Conservation (phyloP, 2,113 vertebrate genomes). For the Rhabdomys dilectus region DNA sequence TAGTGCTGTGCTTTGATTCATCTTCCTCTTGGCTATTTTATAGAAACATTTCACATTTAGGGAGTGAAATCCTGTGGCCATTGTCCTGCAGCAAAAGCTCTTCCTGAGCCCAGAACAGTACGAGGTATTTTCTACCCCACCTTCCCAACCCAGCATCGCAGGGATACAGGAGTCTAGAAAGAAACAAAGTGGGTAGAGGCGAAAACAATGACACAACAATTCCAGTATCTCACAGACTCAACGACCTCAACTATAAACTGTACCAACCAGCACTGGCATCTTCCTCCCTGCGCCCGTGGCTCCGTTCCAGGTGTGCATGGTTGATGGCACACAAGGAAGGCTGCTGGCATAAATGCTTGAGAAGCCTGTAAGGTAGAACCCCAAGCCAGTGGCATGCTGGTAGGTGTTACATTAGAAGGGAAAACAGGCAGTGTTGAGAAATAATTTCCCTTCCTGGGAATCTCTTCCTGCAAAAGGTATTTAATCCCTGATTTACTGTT, state of each 20-base stretch:
- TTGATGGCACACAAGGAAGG: neutral
- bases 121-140: conserved; percentile 27
- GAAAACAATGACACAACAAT: neutral
- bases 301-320: conserved; percentile 3
- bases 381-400: neutral
- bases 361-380: neutral
- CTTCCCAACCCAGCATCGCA: neutral
- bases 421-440: neutral
- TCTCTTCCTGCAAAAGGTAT: no score
- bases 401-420: neutral
- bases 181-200: neutral
- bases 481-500: no score
- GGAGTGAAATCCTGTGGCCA: conserved; percentile 66
- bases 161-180: conserved; percentile 27
- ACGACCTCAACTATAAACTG: conserved; percentile 34
- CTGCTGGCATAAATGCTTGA: neutral
- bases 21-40: conserved; percentile 61
- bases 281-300: neutral
- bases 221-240: neutral
- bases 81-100: conserved; percentile 41
- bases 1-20: neutral
- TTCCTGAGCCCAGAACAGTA: conserved; percentile 55
- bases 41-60: conserved; percentile 64
- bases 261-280: neutral
- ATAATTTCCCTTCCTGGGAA: no score